Base-by-base conservation (phyloP, 1,140 invertebrate species). In the Ceratitis capitata region DNA sequence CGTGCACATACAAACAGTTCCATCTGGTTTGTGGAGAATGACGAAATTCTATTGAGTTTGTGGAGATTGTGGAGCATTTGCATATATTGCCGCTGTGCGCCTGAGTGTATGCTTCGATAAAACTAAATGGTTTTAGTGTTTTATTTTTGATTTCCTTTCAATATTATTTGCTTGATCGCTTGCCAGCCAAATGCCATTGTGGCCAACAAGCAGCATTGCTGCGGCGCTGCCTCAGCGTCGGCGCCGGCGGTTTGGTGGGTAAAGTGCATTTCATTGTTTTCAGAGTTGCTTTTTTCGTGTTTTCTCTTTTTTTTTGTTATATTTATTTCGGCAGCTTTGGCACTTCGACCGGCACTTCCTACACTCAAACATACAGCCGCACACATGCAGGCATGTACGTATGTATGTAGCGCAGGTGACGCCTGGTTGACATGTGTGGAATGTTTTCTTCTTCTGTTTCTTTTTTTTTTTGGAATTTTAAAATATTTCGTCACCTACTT, bases 201-300 rank as follows among this genome's bases (percentile, higher is more conserved):
- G 51, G 58, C 58, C 45, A 47, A n/a, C n/a, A n/a, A n/a, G n/a
- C n/a, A n/a, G 45, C n/a, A 7, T 7, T 69, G 61, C 16, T 29
- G 16, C 69, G 26, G 39, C 16, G 69, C 7, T 5, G 26, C 3
- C 4, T 7, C 51, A 19, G 51, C 14, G 14, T 7, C 51, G 19
- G 51, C 51, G 4, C 1, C 16, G 32, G 1, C 9, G 69, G 69
- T 78, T 78, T 78, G 45, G 69, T 78, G 45, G 69, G 42, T 42
- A 45, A 78, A 78, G 69, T 78, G 69, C 69, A 78, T 78, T 78
- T 78, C 39, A 78, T n/a, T 78, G 69, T 78, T 78, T 47, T 39
- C 69, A 45, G 45, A 78, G 45, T 78, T 78, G 35, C 35, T 78
- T 78, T 78, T n/a, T 78, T 10, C 69, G 69, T 26, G 42, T n/a